phyloP scores from a whole-genome alignment of 2,888 invertebrate species.

The Troglohyphantes excavatus region DNA sequence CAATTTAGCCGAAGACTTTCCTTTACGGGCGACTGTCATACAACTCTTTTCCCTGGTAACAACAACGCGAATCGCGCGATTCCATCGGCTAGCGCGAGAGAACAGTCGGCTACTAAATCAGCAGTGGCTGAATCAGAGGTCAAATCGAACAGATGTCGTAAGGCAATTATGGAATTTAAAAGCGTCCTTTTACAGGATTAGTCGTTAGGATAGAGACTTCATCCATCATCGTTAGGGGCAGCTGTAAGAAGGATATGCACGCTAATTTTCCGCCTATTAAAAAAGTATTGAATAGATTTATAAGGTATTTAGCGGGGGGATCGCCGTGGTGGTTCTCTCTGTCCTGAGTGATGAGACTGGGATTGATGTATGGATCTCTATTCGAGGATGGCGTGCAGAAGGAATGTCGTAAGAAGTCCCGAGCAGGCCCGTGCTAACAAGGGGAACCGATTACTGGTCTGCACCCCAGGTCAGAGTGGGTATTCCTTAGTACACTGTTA shows the following conservation, averaged over 20 bases:
- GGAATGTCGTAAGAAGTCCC: not conserved
- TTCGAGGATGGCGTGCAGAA: not conserved
- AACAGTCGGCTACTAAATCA: constrained; percentile 25
- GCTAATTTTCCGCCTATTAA: constrained; percentile 70
- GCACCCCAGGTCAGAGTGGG: too few relatives aligned
- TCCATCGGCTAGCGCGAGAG: not conserved
- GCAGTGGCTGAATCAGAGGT: constrained; percentile 6
- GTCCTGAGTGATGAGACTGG: not conserved
- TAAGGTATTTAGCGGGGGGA: constrained; percentile 34
- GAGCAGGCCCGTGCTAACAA: too few relatives aligned
- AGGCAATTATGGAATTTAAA: constrained; percentile 72
- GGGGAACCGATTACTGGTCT: too few relatives aligned
- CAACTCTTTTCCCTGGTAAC: constrained; percentile 32
- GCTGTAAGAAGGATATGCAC: constrained; percentile 73
- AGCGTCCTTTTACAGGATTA: constrained; percentile 69
- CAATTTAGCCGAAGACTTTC: constrained; percentile 11
- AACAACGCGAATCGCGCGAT: not conserved
- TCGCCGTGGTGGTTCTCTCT: constrained; percentile 21
- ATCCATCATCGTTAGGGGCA: constrained; percentile 68
- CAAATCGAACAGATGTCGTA: constrained; percentile 48
- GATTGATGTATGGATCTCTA: constrained; percentile 23
- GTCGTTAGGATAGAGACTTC: constrained; percentile 40
- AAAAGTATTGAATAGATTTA: constrained; percentile 62
- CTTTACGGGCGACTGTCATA: not conserved
- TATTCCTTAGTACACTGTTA: too few relatives aligned